Base-by-base conservation (phyloP, 2,888 invertebrate species). In the Eucera pruinosa region DNA sequence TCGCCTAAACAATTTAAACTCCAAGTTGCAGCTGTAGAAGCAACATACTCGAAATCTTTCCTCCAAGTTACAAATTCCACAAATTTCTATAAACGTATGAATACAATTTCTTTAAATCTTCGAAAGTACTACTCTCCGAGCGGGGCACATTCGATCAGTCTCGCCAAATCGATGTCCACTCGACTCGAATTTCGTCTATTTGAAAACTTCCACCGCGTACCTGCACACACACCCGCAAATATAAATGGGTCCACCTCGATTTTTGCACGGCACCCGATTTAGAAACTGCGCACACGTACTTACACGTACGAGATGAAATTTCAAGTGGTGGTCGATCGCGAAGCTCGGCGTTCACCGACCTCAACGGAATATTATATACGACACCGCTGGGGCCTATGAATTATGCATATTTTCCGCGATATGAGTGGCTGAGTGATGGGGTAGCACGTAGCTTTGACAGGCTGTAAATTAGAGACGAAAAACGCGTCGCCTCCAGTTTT, bases 381-480 rank as follows among this genome's bases (percentile, higher is more conserved):
- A 71, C 71, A 62, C 64, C 74, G 76, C 41, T 68, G 72, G 62
- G 79, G 69, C 62, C 85, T 79, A 91, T 91, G 91, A 91, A 91
- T 91, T 90, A 91, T 91, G 89, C 88, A 91, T 91, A 90, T 86
- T 90, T 91, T 90, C 91, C 90, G 80, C 88, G 88, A 89, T 90
- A 89, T 86, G 91, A 91, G 90, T 91, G 89, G 80, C 89, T 91
- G 92, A 91, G 89, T 87, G 91, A 91, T 90, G 88, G 89, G 85
- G 87, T 87, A 85, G 87, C 86, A 84, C 87, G 82, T 80, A 86
- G 87, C 81, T 89, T 88, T 89, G 92, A 91, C 91, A 88, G 89
- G 86, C 85, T 90, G 91, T 91, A 91, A 91, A 92, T 91, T 91
- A 89, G 88, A 90, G 87, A 87, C 85, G 87, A 87, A 89, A 89